phyloP scores from a whole-genome alignment of 2,797 vertebrate genomes.

The Arrhamphus sclerolepis region DNA sequence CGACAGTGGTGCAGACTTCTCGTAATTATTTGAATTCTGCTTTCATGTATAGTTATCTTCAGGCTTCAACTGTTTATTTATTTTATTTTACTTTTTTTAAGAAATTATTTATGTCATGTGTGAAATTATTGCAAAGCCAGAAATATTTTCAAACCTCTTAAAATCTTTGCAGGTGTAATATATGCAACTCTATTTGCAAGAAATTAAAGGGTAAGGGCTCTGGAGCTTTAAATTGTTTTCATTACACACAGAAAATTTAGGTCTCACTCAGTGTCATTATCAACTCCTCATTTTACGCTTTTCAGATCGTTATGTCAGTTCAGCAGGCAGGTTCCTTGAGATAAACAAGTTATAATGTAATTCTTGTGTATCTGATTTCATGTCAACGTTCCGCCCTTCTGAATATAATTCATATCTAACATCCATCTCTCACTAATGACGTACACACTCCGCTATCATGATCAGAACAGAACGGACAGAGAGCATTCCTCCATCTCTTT shows the following conservation, averaged over 20 bases:
- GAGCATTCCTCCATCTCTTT: constrained; percentile 60
- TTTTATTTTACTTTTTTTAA: not conserved
- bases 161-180: constrained; percentile 5
- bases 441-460: constrained; percentile 43
- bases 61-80: not conserved
- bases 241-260: not conserved
- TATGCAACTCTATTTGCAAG: not conserved
- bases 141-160: not conserved
- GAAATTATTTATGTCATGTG: not conserved
- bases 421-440: constrained; percentile 49
- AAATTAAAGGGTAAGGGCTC: constrained; percentile 10
- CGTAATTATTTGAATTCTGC: not conserved
- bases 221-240: constrained; percentile 17
- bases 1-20: not conserved
- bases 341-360: constrained; percentile 40
- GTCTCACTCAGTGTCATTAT: constrained; percentile 21
- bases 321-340: constrained; percentile 38
- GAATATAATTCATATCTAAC: constrained; percentile 42
- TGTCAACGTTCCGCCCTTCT: constrained; percentile 29
- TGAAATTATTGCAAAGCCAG: constrained; percentile 2
- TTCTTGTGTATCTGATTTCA: constrained; percentile 51
- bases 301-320: constrained; percentile 36
- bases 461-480: constrained; percentile 21
- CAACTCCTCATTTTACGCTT: not conserved
- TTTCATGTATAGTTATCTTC: not conserved